Evolutionary conservation across 2,797 vertebrate species (phyloP).

Genomic region (Alfaro cultratus): DNA sequence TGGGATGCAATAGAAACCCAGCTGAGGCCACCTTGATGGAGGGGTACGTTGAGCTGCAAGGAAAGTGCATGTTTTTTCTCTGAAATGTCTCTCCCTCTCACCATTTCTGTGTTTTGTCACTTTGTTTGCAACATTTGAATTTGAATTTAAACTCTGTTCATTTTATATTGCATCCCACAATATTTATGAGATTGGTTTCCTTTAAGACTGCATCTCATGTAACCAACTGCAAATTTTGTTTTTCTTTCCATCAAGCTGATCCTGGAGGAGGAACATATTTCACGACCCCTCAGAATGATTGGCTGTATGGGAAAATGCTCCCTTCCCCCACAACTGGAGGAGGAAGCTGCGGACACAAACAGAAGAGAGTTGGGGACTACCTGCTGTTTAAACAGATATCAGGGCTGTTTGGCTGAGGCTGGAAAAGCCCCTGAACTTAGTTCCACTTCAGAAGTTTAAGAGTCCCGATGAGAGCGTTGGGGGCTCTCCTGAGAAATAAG

Average conservation of each 20-base stretch:
- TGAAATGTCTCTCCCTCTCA: neutral
- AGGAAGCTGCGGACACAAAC: conserved; percentile 75
- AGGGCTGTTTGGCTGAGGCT: conserved; percentile 58
- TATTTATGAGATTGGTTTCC: neutral
- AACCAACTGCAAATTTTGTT: conserved; percentile 51
- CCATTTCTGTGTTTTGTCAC: neutral
- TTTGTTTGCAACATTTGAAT: neutral
- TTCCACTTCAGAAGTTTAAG: conserved; percentile 76
- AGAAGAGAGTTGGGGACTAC: conserved; percentile 71
- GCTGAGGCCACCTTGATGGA: conserved; percentile 68
- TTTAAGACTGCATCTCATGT: conserved; percentile 24
- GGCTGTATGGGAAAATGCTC: conserved; percentile 72
- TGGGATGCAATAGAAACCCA: conserved; percentile 76
- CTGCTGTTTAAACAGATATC: conserved; percentile 82
- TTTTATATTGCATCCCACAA: neutral
- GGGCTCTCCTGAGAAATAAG: conserved; percentile 72
- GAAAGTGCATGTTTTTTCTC: conserved; percentile 17
- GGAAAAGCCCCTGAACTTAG: conserved; percentile 65
- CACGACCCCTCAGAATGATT: conserved; percentile 45
- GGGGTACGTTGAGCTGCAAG: conserved; percentile 50
- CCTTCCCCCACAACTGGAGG: conserved; percentile 46
- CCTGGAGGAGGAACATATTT: conserved; percentile 68
- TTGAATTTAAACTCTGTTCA: neutral
- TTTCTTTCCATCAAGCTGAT: conserved; percentile 63
- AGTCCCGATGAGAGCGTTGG: conserved; percentile 63